Conservation (phyloP, 2,113 vertebrate species). For the Pelecanoides urinatrix region DNA sequence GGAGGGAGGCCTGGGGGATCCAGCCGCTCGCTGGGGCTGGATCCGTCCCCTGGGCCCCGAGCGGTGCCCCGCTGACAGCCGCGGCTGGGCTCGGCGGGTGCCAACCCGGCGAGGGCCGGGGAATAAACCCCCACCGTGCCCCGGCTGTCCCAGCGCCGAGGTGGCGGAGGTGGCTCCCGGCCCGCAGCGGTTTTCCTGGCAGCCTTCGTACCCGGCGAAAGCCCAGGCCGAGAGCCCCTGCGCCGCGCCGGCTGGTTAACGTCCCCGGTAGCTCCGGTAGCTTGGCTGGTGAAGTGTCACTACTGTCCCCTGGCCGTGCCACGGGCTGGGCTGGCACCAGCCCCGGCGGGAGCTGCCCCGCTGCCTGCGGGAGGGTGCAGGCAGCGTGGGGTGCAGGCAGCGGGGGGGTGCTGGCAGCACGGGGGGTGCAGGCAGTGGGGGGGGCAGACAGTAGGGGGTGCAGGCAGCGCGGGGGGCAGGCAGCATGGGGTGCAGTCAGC, state of each 20-base stretch:
- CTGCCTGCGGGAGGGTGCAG: background rate
- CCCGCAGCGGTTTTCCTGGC: background rate
- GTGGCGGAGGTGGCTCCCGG: background rate
- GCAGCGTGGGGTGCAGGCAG: too few species aligned
- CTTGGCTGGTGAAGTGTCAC: background rate
- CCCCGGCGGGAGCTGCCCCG: background rate
- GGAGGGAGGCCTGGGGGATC: background rate
- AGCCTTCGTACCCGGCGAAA: background rate
- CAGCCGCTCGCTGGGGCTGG: background rate
- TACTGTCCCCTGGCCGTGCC: background rate
- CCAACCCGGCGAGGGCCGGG: accelerated
- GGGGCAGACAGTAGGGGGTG: too few species aligned
- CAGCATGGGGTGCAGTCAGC: background rate
- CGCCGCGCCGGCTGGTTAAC: background rate
- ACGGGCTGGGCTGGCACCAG: background rate
- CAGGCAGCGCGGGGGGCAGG: too few species aligned
- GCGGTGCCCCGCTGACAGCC: background rate
- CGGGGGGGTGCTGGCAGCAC: too few species aligned
- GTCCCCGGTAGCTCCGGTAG: background rate
- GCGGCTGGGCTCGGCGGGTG: background rate
- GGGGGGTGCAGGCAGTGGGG: too few species aligned
- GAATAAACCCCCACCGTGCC: accelerated
- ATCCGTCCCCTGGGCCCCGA: accelerated
- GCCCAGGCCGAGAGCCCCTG: background rate
- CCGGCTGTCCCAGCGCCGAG: background rate